Evolutionary conservation across 2,113 vertebrate species (phyloP), one percentile per base, ranked within the genome.

Genomic region (Chlamydotis undulata): DNA sequence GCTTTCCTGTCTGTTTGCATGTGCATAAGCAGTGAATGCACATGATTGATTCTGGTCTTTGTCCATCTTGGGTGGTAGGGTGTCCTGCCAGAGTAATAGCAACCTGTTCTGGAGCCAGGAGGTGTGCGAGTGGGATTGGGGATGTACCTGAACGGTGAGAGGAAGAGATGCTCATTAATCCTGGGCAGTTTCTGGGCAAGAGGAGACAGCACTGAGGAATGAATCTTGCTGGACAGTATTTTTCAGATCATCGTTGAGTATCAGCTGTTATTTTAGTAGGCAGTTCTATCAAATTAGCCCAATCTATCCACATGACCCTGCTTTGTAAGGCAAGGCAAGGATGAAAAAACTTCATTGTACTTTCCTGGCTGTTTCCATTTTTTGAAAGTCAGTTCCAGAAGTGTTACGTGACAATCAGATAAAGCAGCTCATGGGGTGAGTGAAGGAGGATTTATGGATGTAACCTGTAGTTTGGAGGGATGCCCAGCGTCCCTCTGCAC

Each of bases 51-150:
- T 45, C 59, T 65, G 55, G 8, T 19, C 24, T 67, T 84, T 71
- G 56, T 71, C 47, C 41, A 9, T 53, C 16, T 23, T 25, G 37
- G 31, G 24, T 69, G 16, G 37, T 23, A 37, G 7, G 21, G 50
- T 73, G 83, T 73, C 59, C 55, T 73, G 53, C 21, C 63, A 39
- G 17, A 67, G 52, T 39, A 79, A 16, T 3, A 82, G 43, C n/a
- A 78, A 7, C n/a, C 25, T 67, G 17, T 64, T 83, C 37, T 60
- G 71, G 49, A 79, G 28, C 28, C 67, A 55, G 47, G 31, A 76
- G 28, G 14, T 14, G 56, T 67, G 47, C 0, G 0, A 41, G 67
- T 45, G 45, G 43, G 21, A 21, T 0, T 73, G 59, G n/a, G 31
- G 45, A 10, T 45, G 41, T 61, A n/a, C 50, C 33, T 61, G 49